phyloP scores from a whole-genome alignment of 2,888 invertebrate species.

The Apeira syringaria region DNA sequence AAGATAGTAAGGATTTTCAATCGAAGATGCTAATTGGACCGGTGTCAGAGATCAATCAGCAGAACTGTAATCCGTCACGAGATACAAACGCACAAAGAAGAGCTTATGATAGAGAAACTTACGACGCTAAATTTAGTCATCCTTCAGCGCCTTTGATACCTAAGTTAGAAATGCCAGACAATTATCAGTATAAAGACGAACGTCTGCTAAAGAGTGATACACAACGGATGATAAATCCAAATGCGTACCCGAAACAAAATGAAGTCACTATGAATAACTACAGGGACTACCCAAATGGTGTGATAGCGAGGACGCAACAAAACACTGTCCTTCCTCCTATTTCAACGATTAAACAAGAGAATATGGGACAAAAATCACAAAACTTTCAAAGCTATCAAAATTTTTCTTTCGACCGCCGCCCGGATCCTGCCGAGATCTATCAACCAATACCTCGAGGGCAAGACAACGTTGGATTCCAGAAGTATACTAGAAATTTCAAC shows the following conservation, averaged over 20 bases:
- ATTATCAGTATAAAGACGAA: conserved; percentile 73
- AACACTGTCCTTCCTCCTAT: conserved; percentile 72
- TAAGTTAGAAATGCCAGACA: conserved; percentile 73
- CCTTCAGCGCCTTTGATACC: conserved; percentile 72
- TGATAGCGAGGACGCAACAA: conserved; percentile 49
- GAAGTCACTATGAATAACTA: conserved; percentile 52
- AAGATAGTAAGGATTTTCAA: conserved; percentile 82
- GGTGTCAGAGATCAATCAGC: conserved; percentile 79
- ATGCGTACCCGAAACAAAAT: conserved; percentile 50
- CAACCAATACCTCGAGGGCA: conserved; percentile 57
- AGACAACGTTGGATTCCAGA: conserved; percentile 72
- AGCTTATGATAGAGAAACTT: conserved; percentile 67
- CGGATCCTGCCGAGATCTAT: conserved; percentile 50
- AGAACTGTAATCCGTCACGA: conserved; percentile 60
- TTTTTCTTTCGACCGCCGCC: conserved; percentile 58
- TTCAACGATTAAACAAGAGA: conserved; percentile 79
- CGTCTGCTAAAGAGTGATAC: conserved; percentile 57
- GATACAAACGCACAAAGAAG: conserved; percentile 72
- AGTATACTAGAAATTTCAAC: conserved; percentile 58
- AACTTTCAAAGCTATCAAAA: conserved; percentile 64
- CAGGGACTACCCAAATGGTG: conserved; percentile 62
- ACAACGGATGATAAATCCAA: conserved; percentile 48
- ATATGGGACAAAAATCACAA: conserved; percentile 63
- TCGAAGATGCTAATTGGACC: conserved; percentile 82
- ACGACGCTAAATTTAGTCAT: conserved; percentile 72